Evolutionary conservation across 1,140 invertebrate species (phyloP).

Genomic region (Bradysia coprophila): DNA sequence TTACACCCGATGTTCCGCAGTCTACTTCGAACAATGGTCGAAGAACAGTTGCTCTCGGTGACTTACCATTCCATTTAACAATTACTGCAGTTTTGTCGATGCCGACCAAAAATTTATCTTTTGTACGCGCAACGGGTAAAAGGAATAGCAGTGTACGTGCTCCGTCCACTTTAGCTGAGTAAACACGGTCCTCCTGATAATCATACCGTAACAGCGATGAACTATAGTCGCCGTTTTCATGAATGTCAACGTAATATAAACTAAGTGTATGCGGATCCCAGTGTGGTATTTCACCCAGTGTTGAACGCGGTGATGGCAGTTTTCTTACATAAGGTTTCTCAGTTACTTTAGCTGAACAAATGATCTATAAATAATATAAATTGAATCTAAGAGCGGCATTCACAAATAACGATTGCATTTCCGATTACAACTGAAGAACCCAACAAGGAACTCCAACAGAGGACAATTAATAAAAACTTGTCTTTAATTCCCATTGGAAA

Average conservation of each 20-base stretch:
- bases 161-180: background rate
- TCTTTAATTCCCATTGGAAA: too few relatives aligned
- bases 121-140: background rate
- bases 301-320: background rate
- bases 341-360: too few relatives aligned
- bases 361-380: too few relatives aligned
- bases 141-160: background rate
- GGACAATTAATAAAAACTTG: too few relatives aligned
- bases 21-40: background rate
- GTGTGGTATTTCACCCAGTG: slow-evolving; percentile 36
- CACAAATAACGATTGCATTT: too few relatives aligned
- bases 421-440: too few relatives aligned
- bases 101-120: slow-evolving; percentile 1
- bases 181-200: slow-evolving; percentile 1
- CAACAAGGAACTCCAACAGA: too few relatives aligned
- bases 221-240: slow-evolving; percentile 2
- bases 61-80: slow-evolving; percentile 1
- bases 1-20: background rate
- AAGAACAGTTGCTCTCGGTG: background rate
- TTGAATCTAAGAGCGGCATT: too few relatives aligned
- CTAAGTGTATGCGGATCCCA: slow-evolving; percentile 34
- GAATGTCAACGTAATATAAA: slow-evolving; percentile 29
- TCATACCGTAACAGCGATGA: slow-evolving; percentile 3
- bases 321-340: background rate
- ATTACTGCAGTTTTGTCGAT: background rate